Base-by-base conservation (phyloP, 2,888 invertebrate species). In the Eristalis intricaria region DNA sequence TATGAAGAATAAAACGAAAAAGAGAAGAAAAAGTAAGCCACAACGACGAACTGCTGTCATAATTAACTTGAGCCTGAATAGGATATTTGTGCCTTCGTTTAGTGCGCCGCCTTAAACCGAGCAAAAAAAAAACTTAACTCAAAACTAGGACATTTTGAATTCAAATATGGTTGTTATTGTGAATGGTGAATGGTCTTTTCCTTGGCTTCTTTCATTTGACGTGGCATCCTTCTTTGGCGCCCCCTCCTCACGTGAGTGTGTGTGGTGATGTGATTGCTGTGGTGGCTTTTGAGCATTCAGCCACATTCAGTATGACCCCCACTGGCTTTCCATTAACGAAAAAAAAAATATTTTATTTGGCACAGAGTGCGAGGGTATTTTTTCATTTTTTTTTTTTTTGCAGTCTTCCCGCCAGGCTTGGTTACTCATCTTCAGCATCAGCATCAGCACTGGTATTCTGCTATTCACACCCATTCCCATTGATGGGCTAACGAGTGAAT, bases 11-110 rank as follows among this genome's bases (percentile, higher is more conserved):
- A 7, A 19, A n/a, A 19, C 8, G n/a, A 50, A 8, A 50, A 19
- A 7, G 50, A 22, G 4, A 26, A 56, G 50, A 38, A 69, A 74
- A 0, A 19, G 22, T 56, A 63, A 38, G 29, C 69, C 58, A 63
- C 38, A 61, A 58, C 38, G 58, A 77, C 38, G 65, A 79, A 71
- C 43, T 61, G 74, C 69, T 74, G 82, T 86, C 82, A 82, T 86
- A 82, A 86, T 86, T 86, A 82, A 86, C 82, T 70, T 82, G 63
- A 74, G 60, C 69, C 69, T 82, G 69, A 82, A 70, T 75, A 76
- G 83, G 84, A 73, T 76, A 79, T 76, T 86, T 77, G 60, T 60
- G 50, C 50, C 71, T 68, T 58, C 65, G 58, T 81, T 81, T 77
- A 81, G 81, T 76, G 61, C 38, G 76, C 50, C 66, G 63, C 38